These are phyloP conservation scores for Xanthorhoe designata DNA, from an alignment of 2,888 invertebrate species.

Conservation along the genomic window DNA sequence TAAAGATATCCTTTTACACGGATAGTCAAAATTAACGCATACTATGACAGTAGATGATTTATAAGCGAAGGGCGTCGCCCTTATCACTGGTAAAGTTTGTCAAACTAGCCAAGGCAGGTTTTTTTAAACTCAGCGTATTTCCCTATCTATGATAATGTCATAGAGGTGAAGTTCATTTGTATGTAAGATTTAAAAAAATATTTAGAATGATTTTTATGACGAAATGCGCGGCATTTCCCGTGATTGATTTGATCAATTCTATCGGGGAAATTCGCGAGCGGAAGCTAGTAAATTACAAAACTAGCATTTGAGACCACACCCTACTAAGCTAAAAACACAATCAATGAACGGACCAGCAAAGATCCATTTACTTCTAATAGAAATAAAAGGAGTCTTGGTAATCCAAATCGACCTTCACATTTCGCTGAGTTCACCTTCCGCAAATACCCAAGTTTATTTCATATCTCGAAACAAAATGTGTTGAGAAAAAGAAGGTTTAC, in stretches of 20 bases:
- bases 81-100: slow-evolving; percentile 7
- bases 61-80: slow-evolving; percentile 33
- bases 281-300: neutral
- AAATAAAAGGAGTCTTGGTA: slow-evolving; percentile 3
- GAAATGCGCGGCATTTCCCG: too few species aligned
- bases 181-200: too few species aligned
- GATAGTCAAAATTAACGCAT: slow-evolving; percentile 53
- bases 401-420: slow-evolving; percentile 23
- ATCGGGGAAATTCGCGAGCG: too few species aligned
- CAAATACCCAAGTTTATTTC: slow-evolving; percentile 44
- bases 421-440: slow-evolving; percentile 26
- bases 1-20: slow-evolving; percentile 53
- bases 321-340: neutral
- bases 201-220: too few species aligned
- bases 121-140: neutral
- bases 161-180: too few species aligned
- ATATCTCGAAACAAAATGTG: slow-evolving; percentile 45
- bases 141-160: neutral
- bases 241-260: too few species aligned
- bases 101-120: neutral
- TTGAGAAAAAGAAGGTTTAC: slow-evolving; percentile 52
- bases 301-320: neutral
- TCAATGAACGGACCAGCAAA: slow-evolving; percentile 4
- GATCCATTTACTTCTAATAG: slow-evolving; percentile 1
- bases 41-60: slow-evolving; percentile 48